Base-by-base conservation (phyloP, 2,797 vertebrate genomes). In the Natrix natrix region DNA sequence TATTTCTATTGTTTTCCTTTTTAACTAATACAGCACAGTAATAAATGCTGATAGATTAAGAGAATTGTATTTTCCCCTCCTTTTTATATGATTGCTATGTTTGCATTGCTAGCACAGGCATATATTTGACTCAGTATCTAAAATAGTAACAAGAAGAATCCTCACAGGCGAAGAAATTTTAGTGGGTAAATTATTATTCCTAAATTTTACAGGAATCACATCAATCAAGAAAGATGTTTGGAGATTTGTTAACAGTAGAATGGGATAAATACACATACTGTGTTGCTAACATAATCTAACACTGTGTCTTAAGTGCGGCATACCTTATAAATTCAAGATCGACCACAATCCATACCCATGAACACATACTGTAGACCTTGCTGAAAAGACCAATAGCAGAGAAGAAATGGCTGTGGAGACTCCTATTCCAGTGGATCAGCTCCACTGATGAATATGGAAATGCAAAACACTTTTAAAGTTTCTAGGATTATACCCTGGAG, bases 31-130 rank as follows among this genome's bases (percentile, higher is more conserved):
- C 93, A 94, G 88, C 94, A 37, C 95, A 90, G 17, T 24, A 94
- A 95, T 97, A 95, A 96, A 95, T 0, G 17, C 95, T 66, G 86
- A 83, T 96, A 93, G 86, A 94, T 93, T 94, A 69, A 95, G 94
- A 95, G 54, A 63, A 93, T 8, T 52, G 57, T 94, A 95, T 95
- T 91, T 95, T 95, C 89, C 91, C 94, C 89, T 91, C 94, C 94
- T 94, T 94, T 96, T 97, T 92, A 96, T 97, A 96, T 98, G 93
- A 96, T 92, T 96, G 91, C 91, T 97, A 48, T 96, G 95, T 97
- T 92, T 96, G 94, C 96, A 96, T 66, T 96, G 96, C 95, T 96
- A 96, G 95, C 95, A 97, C 95, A 97, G 94, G 93, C 96, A 97
- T 96, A 90, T 97, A 95, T 94, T 95, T 96, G 94, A 95, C 22